Base-by-base conservation (phyloP, 2,797 vertebrate species). In the Halcyon leucocephala region DNA sequence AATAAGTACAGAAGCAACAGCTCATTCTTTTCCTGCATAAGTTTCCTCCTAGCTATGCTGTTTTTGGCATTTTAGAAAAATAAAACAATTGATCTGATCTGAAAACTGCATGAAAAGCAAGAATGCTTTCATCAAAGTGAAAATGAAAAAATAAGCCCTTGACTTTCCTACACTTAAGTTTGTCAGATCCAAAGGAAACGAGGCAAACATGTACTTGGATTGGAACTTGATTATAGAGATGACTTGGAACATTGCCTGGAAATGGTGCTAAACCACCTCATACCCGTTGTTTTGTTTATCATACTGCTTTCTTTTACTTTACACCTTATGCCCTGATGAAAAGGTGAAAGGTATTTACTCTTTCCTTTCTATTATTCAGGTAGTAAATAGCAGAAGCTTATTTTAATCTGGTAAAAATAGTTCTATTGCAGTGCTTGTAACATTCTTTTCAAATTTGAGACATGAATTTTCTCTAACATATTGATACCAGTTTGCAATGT, bases 71-170 rank as follows among this genome's bases (percentile, higher is more conserved):
- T 93, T 95, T 66, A 96, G 89, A 96, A 92, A 97, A 96, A 97
- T 91, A 93, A 97, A 97, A 96, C 62, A 95, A 94, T 91, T 97
- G 95, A 94, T 97, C 93, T 95, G 86, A 94, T 96, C 86, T 97
- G 95, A 97, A 97, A 97, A 96, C 57, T 86, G 61, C 91, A 82
- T 90, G 91, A 88, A 97, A 96, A 96, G 72, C 88, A 83, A 85
- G 81, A 91, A 95, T 48, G n/a, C 94, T 97, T 97, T 96, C 88
- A 97, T 96, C 91, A 93, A 83, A 93, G 64, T 86, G 82, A 93
- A 96, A 97, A 96, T 82, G 76, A 91, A 97, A 97, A 97, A 94
- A 93, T 37, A 96, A 96, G 73, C 93, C 71, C 85, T 96, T 94
- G 95, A 95, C 82, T 97, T 96, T 95, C 79, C 69, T 92, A 49